phyloP scores from a whole-genome alignment of 2,797 vertebrate genomes.

The Sandelia bainsii region DNA sequence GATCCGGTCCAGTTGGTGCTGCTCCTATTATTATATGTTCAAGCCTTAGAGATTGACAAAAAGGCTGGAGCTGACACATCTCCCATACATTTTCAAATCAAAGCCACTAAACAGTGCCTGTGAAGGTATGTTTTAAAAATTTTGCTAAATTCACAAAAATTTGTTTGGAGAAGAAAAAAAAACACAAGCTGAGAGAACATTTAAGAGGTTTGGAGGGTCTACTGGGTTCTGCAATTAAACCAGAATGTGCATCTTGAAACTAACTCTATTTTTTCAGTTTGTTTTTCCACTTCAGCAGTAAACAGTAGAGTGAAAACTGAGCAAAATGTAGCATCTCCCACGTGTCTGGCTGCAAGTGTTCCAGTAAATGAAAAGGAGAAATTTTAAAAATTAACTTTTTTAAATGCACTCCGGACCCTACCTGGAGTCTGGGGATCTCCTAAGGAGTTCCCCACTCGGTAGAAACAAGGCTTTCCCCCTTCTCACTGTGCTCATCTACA shows the following conservation, averaged over 20 bases:
- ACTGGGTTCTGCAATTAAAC: not conserved
- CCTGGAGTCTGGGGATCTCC: conserved; percentile 21
- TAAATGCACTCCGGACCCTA: not conserved
- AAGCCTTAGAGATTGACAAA: conserved; percentile 9
- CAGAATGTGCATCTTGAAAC: not conserved
- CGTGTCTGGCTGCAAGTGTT: not conserved
- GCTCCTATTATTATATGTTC: not conserved
- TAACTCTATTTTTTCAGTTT: not conserved
- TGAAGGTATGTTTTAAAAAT: not conserved
- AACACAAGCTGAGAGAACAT: too few relatives aligned
- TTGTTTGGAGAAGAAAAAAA: not conserved
- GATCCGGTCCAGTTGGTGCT: not conserved
- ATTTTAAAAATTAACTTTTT: too few relatives aligned
- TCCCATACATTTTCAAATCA: not conserved
- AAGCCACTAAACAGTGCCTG: not conserved
- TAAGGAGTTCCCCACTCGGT: conserved; percentile 6
- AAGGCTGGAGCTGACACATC: conserved; percentile 19
- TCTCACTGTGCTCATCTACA: conserved; percentile 5
- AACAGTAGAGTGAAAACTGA: too few relatives aligned
- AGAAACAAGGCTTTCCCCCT: conserved; percentile 4
- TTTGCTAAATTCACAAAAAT: not conserved
- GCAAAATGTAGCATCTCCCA: not conserved
- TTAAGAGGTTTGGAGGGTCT: not conserved
- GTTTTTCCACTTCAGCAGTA: not conserved
- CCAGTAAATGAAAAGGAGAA: not conserved